Conservation (phyloP, 2,888 invertebrate species). For the Allygus modestus region DNA sequence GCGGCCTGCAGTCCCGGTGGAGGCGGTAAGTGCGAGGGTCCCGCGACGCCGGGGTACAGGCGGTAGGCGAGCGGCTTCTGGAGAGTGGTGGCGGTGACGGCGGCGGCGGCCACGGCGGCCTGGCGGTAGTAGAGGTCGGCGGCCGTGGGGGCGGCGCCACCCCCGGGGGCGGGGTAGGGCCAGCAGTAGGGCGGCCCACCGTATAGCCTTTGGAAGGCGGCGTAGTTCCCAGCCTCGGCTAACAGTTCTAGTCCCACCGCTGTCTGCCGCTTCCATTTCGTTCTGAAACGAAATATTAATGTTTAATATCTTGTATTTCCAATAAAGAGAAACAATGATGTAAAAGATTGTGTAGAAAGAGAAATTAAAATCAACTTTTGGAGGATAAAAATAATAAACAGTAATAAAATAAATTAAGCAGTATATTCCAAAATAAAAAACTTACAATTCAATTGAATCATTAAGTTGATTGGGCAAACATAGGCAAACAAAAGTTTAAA, state of each 20-base stretch:
- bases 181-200: constrained; percentile 86
- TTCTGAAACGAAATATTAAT: constrained; percentile 77
- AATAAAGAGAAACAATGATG: no score
- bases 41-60: constrained; percentile 72
- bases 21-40: constrained; percentile 68
- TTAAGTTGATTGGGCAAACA: no score
- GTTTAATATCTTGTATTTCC: constrained; percentile 53
- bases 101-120: constrained; percentile 83
- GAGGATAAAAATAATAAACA: no score
- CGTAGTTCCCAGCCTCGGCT: constrained; percentile 98
- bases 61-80: constrained; percentile 94
- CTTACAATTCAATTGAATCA: no score
- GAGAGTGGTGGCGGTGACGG: constrained; percentile 79
- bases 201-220: constrained; percentile 97
- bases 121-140: constrained; percentile 91
- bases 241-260: constrained; percentile 97
- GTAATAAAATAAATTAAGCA: no score
- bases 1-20: constrained; percentile 62
- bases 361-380: no score
- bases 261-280: constrained; percentile 94
- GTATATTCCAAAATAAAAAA: no score
- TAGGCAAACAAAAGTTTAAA: no score
- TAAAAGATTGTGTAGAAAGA: no score
- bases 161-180: constrained; percentile 76
- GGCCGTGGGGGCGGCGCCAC: constrained; percentile 81